Evolutionary conservation across 2,888 invertebrate species (phyloP).

Genomic region (Tachina fera): DNA sequence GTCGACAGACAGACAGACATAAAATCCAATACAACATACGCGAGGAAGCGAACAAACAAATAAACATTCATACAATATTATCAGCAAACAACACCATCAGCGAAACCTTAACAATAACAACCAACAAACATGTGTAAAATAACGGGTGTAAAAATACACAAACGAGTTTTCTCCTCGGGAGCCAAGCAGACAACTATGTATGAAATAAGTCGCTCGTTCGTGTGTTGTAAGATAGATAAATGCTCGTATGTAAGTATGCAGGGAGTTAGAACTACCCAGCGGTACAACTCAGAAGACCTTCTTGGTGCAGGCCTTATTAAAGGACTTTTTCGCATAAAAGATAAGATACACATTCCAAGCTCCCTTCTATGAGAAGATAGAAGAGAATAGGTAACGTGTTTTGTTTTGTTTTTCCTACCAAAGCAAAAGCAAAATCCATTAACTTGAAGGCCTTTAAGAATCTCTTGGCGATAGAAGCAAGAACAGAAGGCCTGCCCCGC

Average conservation of each 20-base stretch:
- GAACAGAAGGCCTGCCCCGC: no score
- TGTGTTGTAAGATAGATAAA: not conserved
- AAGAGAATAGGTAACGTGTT: no score
- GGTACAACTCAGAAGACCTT: no score
- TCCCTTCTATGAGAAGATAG: no score
- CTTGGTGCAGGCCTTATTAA: no score
- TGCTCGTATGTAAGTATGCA: not conserved
- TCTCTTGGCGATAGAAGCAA: no score
- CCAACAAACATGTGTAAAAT: constrained; percentile 28
- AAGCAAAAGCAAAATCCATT: no score
- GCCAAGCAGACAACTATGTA: constrained; percentile 13
- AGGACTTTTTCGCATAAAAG: no score
- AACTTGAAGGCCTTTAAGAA: no score
- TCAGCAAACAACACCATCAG: constrained; percentile 29
- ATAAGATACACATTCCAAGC: no score
- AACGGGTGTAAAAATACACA: constrained; percentile 28
- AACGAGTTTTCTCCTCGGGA: not conserved
- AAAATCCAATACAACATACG: constrained; percentile 55
- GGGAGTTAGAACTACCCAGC: no score
- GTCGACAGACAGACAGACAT: constrained; percentile 35
- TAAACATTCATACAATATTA: constrained; percentile 15
- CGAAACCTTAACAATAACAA: constrained; percentile 43
- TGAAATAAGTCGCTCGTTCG: not conserved
- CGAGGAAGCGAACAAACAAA: constrained; percentile 42
- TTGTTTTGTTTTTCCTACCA: no score